These are phyloP conservation scores for Tyto alba DNA, from an alignment of 2,113 vertebrate species.

Conservation along the genomic window DNA sequence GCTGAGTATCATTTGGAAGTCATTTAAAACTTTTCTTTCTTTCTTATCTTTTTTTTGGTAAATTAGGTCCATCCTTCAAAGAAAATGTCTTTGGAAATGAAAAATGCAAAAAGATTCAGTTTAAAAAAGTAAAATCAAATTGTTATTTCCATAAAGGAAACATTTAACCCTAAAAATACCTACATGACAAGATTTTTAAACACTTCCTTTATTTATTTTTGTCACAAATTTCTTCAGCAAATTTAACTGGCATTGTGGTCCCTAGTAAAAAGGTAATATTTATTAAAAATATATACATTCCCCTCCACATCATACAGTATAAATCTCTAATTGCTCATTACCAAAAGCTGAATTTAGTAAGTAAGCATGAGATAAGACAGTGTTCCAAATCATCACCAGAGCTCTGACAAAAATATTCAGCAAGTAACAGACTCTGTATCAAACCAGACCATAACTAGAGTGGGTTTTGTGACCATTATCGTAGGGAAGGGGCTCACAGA, in stretches of 20 bases:
- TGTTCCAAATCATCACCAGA: background rate
- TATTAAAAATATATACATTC: background rate
- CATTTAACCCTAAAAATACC: background rate
- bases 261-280: background rate
- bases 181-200: background rate
- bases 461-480: background rate
- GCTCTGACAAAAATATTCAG: background rate
- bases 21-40: background rate
- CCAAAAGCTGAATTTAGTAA: background rate
- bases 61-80: constrained; percentile 12
- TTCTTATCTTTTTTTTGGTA: background rate
- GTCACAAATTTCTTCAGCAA: background rate
- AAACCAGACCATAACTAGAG: background rate
- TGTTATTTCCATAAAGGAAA: background rate
- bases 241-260: background rate
- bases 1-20: constrained; percentile 2
- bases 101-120: background rate
- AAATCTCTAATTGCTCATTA: background rate
- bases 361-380: background rate
- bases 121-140: background rate
- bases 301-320: background rate
- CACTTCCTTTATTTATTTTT: background rate
- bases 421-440: background rate
- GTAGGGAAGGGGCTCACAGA: background rate
- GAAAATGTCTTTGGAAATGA: background rate